Evolutionary conservation across 2,113 vertebrate species (phyloP).

Genomic region (Plectropomus leopardus): DNA sequence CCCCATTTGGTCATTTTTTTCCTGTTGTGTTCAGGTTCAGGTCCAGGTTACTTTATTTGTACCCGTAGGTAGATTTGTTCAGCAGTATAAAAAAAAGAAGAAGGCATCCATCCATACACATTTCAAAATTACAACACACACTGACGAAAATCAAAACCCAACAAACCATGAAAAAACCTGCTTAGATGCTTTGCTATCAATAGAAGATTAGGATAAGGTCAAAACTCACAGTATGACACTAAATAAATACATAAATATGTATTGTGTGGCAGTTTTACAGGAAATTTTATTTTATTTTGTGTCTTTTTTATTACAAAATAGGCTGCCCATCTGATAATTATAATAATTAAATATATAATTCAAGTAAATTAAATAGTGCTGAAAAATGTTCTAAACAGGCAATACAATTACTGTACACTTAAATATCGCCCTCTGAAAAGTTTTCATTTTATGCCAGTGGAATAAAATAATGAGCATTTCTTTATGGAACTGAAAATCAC

Average conservation of each 20-base stretch:
- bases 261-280: not conserved
- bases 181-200: too few species aligned
- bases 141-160: too few species aligned
- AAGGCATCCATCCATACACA: too few species aligned
- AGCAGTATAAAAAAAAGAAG: too few species aligned
- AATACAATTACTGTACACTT: not conserved
- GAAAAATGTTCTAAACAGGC: conserved; percentile 8
- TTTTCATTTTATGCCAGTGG: not conserved
- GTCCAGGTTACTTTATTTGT: too few species aligned
- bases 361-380: not conserved
- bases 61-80: too few species aligned
- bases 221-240: too few species aligned
- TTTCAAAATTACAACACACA: too few species aligned
- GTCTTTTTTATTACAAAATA: not conserved
- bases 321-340: not conserved
- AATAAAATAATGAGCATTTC: conserved; percentile 39
- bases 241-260: too few species aligned
- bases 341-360: not conserved
- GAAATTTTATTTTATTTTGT: not conserved
- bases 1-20: not conserved
- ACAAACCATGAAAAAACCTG: too few species aligned
- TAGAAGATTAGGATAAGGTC: too few species aligned
- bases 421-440: not conserved
- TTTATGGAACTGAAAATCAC: conserved; percentile 16
- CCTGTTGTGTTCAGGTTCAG: too few species aligned